Percentiles rank a stretch among this genome's conserved stretches.
Conservation (phyloP, 2,113 vertebrate genomes). For the Pterocles gutturalis region DNA sequence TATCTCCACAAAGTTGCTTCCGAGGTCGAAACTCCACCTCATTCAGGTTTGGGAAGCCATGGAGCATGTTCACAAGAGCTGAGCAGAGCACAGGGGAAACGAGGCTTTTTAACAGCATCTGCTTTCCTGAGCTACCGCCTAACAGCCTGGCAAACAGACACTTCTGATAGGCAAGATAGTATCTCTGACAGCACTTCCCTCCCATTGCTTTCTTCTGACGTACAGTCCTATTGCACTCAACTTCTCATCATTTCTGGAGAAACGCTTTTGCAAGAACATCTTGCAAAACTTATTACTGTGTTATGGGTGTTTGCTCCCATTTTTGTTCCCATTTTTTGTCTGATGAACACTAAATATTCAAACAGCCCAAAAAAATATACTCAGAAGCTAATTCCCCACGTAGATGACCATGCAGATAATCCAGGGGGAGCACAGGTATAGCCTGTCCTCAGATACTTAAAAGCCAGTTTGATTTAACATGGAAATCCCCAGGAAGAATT, state of each 20-base stretch:
- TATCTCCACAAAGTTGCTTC: background rate
- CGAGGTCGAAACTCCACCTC: background rate
- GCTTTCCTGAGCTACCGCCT: background rate
- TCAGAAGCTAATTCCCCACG: background rate
- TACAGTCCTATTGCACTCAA: background rate
- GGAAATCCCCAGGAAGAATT: background rate
- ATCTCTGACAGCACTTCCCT: background rate
- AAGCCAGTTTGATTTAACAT: background rate
- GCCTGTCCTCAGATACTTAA: fast-evolving
- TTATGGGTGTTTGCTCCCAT: background rate
- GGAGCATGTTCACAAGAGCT: background rate
- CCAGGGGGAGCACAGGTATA: no score
- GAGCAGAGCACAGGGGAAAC: background rate
- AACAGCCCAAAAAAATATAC: background rate
- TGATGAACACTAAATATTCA: background rate
- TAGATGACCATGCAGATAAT: background rate
- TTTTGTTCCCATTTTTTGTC: background rate
- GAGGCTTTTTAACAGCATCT: background rate
- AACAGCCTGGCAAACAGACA: background rate
- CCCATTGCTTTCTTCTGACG: background rate
- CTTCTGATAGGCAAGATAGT: background rate
- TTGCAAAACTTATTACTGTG: background rate
- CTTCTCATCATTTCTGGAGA: background rate
- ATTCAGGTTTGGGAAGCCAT: background rate
- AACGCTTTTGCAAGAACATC: background rate